Evolutionary conservation across 2,888 invertebrate species (phyloP).

Genomic region (Lysandra bellargus): DNA sequence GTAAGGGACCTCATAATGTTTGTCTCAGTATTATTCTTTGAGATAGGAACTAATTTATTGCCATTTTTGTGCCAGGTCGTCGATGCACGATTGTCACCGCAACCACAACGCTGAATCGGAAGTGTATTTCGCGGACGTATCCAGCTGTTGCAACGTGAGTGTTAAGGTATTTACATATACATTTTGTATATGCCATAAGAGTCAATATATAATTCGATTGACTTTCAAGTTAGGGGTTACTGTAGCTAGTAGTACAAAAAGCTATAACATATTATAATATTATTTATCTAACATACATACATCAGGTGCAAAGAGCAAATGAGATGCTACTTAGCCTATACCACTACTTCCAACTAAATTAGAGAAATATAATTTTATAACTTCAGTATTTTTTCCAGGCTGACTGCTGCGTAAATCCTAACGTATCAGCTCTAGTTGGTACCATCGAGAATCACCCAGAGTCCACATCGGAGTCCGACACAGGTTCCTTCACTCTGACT

Average conservation of each 20-base stretch:
- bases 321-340: not conserved
- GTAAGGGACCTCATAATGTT: not conserved
- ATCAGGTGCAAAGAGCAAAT: not conserved
- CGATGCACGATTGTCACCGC: constrained; percentile 69
- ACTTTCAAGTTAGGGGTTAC: not conserved
- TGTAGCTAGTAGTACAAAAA: not conserved
- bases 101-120: constrained; percentile 88
- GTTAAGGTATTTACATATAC: constrained; percentile 67
- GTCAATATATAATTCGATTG: too few species aligned
- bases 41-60: not conserved
- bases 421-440: constrained; percentile 71
- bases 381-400: constrained; percentile 53
- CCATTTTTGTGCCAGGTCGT: constrained; percentile 50
- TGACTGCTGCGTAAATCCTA: constrained; percentile 72
- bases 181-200: not conserved
- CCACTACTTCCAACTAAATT: too few species aligned
- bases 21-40: not conserved
- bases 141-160: constrained; percentile 90
- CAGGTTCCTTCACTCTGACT: constrained; percentile 70
- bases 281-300: too few species aligned
- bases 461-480: constrained; percentile 74
- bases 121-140: constrained; percentile 92
- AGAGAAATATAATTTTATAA: not conserved
- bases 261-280: not conserved
- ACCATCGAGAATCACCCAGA: constrained; percentile 76